Base-by-base conservation (phyloP, 2,888 invertebrate species). In the Coleophora flavipennella region DNA sequence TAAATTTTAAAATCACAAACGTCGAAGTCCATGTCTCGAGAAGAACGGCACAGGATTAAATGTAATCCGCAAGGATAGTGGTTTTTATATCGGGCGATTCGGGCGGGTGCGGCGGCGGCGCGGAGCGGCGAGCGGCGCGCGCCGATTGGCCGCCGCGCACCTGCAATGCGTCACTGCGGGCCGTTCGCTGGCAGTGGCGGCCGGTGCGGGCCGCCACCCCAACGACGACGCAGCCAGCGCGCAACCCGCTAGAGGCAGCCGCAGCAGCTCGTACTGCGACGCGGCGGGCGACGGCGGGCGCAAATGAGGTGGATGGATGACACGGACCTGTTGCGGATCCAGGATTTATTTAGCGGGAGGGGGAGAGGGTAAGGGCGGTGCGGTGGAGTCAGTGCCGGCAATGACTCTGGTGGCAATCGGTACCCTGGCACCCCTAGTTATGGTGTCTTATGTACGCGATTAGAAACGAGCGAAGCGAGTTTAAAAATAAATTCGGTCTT, bases 111-210 rank as follows among this genome's bases (percentile, higher is more conserved):
- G n/a, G 20, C 89, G 89, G 88, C 89, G 88, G 88, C 89, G 88
- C 89, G 88, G 88, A 90, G 88, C 87, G 87, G 87, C 86, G 86
- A 86, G 86, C 88, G 80, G 81, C 84, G 88, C 87, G 85, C 87
- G 87, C 86, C 87, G 89, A 92, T 92, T 92, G 92, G 92, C 87
- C 87, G 86, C 75, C 86, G 88, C 89, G 89, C 90, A 92, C 92
- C 92, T 91, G 92, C 92, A 92, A 91, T 92, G 91, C 92, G 92
- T 91, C 92, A 92, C 76, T 79, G 83, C 80, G 80, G 77, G 74
- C 55, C 59, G 61, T 58, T 54, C 52, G 47, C 43, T 53, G 49
- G 47, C 48, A 39, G 46, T 33, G 37, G 31, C 20, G 37, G 43
- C 48, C 55, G 55, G 45, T 54, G 57, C 50, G 46, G 46, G 46